A percentile compares a stretch with the other conserved stretches of the same genome.
Conservation (phyloP, 2,888 invertebrate genomes). For the Tetragonisca angustula region DNA sequence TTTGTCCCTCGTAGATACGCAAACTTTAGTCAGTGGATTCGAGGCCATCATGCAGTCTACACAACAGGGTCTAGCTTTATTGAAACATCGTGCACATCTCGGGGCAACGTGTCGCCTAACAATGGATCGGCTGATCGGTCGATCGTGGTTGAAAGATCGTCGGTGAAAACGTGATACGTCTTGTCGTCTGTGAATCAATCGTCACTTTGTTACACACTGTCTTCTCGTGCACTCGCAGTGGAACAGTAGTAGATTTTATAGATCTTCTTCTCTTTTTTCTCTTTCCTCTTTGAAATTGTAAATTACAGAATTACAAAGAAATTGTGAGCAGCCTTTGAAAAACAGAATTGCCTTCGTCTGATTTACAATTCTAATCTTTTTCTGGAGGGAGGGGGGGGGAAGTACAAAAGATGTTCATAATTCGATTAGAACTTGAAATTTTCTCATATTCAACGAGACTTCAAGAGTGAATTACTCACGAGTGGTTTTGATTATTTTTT, state of each 20-base stretch:
- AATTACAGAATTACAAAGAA: not conserved
- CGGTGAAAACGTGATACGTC: slow-evolving; percentile 32
- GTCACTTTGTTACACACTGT: not conserved
- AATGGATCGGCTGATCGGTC: slow-evolving; percentile 37
- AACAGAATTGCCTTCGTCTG: not conserved
- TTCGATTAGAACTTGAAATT: too few relatives aligned
- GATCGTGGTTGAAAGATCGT: slow-evolving; percentile 4
- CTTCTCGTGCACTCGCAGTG: not conserved
- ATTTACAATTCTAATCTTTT: too few relatives aligned
- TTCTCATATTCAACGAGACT: too few relatives aligned
- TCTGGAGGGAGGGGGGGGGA: too few relatives aligned
- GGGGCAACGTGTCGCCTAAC: slow-evolving; percentile 51
- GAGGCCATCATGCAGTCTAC: slow-evolving; percentile 68
- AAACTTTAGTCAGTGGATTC: slow-evolving; percentile 71
- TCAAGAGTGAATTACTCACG: too few relatives aligned
- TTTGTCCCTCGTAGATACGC: slow-evolving; percentile 56
- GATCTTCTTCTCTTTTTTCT: too few relatives aligned
- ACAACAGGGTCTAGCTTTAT: slow-evolving; percentile 55
- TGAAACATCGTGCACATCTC: slow-evolving; percentile 63
- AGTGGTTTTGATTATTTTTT: too few relatives aligned
- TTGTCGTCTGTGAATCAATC: slow-evolving; percentile 5
- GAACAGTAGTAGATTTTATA: not conserved
- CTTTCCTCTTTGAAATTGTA: not conserved
- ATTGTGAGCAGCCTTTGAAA: not conserved
- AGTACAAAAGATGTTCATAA: too few relatives aligned